Base-by-base conservation (phyloP, 92 coral and sea anemone genomes). In the Zoanthus sansibaricus region DNA sequence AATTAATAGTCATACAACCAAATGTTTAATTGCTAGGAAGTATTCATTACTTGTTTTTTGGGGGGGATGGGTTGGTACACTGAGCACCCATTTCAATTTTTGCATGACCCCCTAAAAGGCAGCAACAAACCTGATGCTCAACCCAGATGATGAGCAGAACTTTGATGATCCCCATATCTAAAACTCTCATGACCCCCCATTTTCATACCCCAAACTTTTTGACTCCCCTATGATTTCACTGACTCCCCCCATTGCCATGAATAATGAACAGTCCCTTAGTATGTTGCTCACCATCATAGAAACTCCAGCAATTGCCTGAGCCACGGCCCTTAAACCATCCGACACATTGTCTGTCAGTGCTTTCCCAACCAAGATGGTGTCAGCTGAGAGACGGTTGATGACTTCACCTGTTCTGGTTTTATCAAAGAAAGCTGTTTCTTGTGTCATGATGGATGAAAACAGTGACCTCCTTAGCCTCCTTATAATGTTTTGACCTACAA, bases 331-430 rank as follows among this genome's bases (percentile, higher is more conserved):
- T 6, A 97, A 86, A 12, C 99, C 99, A 90, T 97, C 99, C 48
- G 99, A 97, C 17, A 97, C 99, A 95, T 97, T 97, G 78, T 97
- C 98, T 51, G 99, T 97, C 72, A 97, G 95, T 21, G 99, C 99
- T 86, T 95, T 95, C 1, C 99, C 99, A 13, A 97, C 94, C 68
- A 97, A 92, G 37, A 94, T 92, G 82, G 98, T 93, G 83, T 97
- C 99, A 5, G 97, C 96, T 70, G 99, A 97, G 76, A 97, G 89
- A 8, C 99, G 93, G 85, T 95, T 97, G 82, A 95, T 93, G 54
- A 97, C 90, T 73, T 97, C 99, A 55, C 99, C 99, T 62, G 99
- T 95, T 80, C 92, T 93, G 64, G 94, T 93, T 75, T 51, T 88
- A 78, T 97, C 99, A 93, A 97, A 97, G 87, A 97, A 97, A 51